These are phyloP conservation scores for Lucifuga dentata DNA, from an alignment of 2,113 vertebrate species.

Conservation along the genomic window DNA sequence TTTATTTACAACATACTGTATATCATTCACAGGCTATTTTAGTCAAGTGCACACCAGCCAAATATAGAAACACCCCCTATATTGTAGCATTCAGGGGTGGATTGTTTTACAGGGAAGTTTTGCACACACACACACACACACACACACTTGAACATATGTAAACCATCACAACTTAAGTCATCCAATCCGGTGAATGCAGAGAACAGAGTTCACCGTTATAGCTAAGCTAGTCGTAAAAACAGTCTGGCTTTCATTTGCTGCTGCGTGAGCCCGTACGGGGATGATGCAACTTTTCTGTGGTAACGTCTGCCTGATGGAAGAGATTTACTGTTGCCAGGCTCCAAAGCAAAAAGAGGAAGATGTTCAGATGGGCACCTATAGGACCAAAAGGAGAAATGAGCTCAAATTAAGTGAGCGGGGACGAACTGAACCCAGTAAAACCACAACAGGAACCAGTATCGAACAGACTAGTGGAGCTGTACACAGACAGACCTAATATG, in stretches of 20 bases:
- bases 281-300: conserved; percentile 56
- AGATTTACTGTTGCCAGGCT: conserved; percentile 59
- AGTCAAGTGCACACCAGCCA: background rate
- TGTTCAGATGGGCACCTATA: conserved; percentile 30
- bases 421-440: conserved; percentile 61
- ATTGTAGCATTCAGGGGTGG: background rate
- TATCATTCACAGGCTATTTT: conserved; percentile 24
- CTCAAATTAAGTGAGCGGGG: conserved; percentile 31
- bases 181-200: conserved; percentile 16
- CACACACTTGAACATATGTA: background rate
- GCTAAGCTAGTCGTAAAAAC: conserved; percentile 57
- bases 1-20: conserved; percentile 19
- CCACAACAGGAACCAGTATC: conserved; percentile 39
- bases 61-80: conserved; percentile 8
- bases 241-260: conserved; percentile 67
- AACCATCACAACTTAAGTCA: conserved; percentile 12
- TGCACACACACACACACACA: background rate
- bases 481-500: conserved; percentile 1
- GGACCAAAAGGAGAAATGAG: conserved; percentile 1
- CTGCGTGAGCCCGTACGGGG: conserved; percentile 32
- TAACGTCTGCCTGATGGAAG: conserved; percentile 51
- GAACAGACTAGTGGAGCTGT: conserved; percentile 22
- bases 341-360: conserved; percentile 27
- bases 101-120: conserved; percentile 1
- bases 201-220: conserved; percentile 22